phyloP scores from a whole-genome alignment of 2,113 vertebrate species.

The Gambusia affinis region DNA sequence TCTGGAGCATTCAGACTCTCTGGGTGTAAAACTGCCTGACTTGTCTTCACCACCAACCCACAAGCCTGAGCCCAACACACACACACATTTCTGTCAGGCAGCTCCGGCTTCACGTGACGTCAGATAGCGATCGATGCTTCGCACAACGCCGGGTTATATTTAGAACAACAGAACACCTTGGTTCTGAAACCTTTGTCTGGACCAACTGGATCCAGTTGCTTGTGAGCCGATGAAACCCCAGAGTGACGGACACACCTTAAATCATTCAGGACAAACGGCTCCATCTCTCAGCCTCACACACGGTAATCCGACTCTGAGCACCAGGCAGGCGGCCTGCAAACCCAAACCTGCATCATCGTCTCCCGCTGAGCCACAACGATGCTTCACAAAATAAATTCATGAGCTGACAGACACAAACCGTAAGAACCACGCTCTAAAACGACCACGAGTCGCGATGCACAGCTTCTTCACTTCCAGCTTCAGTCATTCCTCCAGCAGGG shows the following conservation, averaged over 20 bases:
- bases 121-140: constrained; percentile 21
- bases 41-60: constrained; percentile 61
- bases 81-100: neutral
- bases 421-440: neutral
- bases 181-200: constrained; percentile 54
- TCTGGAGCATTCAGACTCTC: neutral
- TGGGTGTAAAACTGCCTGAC: constrained; percentile 48
- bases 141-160: constrained; percentile 16
- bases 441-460: neutral
- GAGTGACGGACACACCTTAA: constrained; percentile 58
- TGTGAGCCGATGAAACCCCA: constrained; percentile 55
- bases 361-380: neutral
- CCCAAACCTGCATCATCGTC: constrained; percentile 56
- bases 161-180: constrained; percentile 25
- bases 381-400: neutral
- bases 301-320: constrained; percentile 74
- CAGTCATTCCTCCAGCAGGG: neutral
- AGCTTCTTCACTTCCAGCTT: neutral
- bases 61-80: constrained; percentile 33
- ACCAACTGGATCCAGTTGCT: constrained; percentile 58
- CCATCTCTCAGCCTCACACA: constrained; percentile 36
- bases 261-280: constrained; percentile 48
- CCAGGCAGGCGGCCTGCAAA: constrained; percentile 53
- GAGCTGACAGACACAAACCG: neutral
- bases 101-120: constrained; percentile 6